A percentile compares a stretch with the other conserved stretches of the same genome.
phyloP scores from a whole-genome alignment of 35 echinoderm and acorn worm species.

The Amphiura filiformis region DNA sequence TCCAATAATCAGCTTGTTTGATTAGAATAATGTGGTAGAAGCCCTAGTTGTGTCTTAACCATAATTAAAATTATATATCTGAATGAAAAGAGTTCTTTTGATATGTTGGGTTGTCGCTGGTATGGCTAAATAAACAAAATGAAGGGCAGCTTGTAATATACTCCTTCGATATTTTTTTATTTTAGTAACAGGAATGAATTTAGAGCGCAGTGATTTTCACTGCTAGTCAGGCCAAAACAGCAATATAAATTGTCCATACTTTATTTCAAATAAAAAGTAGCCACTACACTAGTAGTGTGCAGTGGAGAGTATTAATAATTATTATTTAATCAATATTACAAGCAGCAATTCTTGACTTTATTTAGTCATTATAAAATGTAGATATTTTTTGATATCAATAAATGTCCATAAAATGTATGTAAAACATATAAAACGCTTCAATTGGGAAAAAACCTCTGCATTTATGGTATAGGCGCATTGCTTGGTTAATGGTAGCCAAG shows the following conservation, averaged over 20 bases:
- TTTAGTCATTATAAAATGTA: no score
- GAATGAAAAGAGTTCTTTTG: not conserved
- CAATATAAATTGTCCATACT: no score
- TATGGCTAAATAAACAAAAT: not conserved
- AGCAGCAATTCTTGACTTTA: not conserved
- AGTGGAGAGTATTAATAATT: no score
- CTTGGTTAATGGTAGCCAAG: no score
- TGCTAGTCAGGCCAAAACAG: no score
- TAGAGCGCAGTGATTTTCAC: no score
- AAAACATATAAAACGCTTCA: not conserved
- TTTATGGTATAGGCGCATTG: not conserved
- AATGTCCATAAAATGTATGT: not conserved
- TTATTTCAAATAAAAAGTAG: no score
- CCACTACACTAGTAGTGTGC: no score
- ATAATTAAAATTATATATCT: not conserved
- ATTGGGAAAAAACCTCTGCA: not conserved
- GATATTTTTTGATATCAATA: not conserved
- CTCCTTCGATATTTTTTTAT: no score
- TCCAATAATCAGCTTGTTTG: no score
- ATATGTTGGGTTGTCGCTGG: not conserved
- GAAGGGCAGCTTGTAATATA: not conserved
- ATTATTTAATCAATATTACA: no score
- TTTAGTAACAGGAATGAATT: no score
- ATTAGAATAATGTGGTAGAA: not conserved
- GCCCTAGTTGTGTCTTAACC: not conserved